phyloP scores from a whole-genome alignment of 2,797 vertebrate genomes.

The Lithobates sylvaticus region DNA sequence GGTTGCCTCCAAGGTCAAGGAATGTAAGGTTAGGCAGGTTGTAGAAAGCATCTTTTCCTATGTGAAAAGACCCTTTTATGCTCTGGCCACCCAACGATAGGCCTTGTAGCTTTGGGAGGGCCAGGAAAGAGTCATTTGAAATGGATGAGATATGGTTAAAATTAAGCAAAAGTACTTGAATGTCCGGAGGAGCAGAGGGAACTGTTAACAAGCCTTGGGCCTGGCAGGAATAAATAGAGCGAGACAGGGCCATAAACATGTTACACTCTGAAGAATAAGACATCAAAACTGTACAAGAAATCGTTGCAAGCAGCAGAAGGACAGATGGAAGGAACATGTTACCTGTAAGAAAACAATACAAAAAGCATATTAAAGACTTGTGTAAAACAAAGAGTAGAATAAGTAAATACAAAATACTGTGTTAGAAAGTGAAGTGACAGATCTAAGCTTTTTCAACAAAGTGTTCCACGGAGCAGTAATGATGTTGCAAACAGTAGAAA shows the following conservation, averaged over 20 bases:
- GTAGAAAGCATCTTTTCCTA: conserved; percentile 60
- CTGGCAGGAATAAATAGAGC: conserved; percentile 34
- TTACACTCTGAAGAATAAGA: background rate
- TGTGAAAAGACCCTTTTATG: conserved; percentile 1
- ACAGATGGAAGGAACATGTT: conserved; percentile 16
- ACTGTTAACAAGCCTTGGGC: background rate
- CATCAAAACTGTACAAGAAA: background rate
- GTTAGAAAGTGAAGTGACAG: background rate
- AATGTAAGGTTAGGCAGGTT: conserved; percentile 48
- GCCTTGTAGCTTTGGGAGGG: conserved; percentile 19
- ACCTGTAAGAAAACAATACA: conserved; percentile 27
- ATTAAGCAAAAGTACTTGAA: conserved; percentile 46
- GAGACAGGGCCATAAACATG: background rate
- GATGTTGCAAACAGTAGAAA: too few species aligned
- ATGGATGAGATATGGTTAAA: conserved; percentile 60
- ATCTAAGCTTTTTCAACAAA: too few species aligned
- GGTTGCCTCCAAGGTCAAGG: conserved; percentile 65
- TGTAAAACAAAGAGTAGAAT: background rate
- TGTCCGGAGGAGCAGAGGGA: conserved; percentile 16
- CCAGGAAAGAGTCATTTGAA: conserved; percentile 47
- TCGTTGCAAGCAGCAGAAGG: background rate
- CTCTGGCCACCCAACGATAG: conserved; percentile 54
- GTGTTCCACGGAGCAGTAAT: too few species aligned
- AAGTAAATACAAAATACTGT: background rate
- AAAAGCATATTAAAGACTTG: background rate